Base-by-base conservation (phyloP, 2,888 invertebrate species). In the Osedax fenrisi region DNA sequence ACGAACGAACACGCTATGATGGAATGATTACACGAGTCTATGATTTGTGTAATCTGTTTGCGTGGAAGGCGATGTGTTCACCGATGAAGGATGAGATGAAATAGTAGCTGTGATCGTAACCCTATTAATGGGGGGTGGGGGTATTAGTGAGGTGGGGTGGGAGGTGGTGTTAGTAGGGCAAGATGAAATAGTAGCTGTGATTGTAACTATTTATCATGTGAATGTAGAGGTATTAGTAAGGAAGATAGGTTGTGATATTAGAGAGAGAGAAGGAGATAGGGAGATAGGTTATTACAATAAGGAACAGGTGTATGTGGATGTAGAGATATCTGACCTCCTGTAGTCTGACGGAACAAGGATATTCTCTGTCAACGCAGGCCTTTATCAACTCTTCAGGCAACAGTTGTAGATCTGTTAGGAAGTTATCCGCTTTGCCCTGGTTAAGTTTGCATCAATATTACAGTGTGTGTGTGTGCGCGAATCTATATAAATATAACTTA, bases 101-200 rank as follows among this genome's bases (percentile, higher is more conserved):
- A 82, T 89, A 96, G 82, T 96, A 97, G 68, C 92, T 90, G 85
- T 98, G 98, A 84, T 97, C 94, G 82, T 96, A 98, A 21, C 91
- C 93, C 78, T 85, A 80, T 23, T 41, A 17, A 10, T 5, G 41
- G 41, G 5, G 41, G 5, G 41, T 41, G 41, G 41, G 41, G 10
- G 41, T 41, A 17, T 41, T 5, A 17, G 90, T 89, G 84, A 98
- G 97, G 85, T 93, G 92, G 75, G 88, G 88, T 76, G 98, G 88
- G 83, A 98, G 97, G 82, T 97, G 94, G 62, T 89, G 91, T 73
- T 98, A 90, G 84, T 92, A 97, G 0, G 92, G 89, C 0, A 93
- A 87, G 78, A 98, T 91, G 82, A 92, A 95, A 82, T 89, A 96
- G 82, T 96, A 97, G 68, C 92, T 90, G 85, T 98, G 98, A 84